These are phyloP conservation scores for Micrasema minimum DNA, from an alignment of 1,140 invertebrate species.

Conservation along the genomic window DNA sequence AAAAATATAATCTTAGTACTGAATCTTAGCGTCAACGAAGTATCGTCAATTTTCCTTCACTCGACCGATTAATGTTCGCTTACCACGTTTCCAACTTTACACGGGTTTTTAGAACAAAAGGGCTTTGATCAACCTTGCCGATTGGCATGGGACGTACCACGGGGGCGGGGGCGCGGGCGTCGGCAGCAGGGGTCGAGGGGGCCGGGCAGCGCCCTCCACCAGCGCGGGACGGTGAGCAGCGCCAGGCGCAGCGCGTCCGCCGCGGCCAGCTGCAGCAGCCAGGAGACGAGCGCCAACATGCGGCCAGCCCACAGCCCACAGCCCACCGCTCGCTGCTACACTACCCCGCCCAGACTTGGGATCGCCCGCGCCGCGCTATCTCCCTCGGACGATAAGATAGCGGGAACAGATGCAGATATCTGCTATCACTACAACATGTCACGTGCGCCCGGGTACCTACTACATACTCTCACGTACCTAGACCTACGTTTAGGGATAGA, in stretches of 20 bases:
- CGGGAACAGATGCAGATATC: neutral
- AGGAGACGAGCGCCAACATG: slow-evolving; percentile 2
- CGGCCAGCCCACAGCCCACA: neutral
- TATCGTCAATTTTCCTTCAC: too few species aligned
- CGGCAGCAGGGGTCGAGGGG: slow-evolving; percentile 13
- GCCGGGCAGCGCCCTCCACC: slow-evolving; percentile 12
- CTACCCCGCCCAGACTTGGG: neutral
- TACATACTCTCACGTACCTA: too few species aligned
- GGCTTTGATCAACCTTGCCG: too few species aligned
- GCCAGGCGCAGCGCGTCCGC: slow-evolving; percentile 9
- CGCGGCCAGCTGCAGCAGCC: slow-evolving; percentile 2
- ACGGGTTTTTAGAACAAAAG: too few species aligned
- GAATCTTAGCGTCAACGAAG: too few species aligned
- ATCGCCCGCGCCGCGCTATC: neutral
- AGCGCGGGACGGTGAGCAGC: slow-evolving; percentile 32
- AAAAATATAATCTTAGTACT: too few species aligned
- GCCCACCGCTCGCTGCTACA: neutral
- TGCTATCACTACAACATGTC: neutral
- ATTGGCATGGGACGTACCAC: slow-evolving; percentile 2
- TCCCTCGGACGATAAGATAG: neutral
- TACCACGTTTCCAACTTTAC: too few species aligned
- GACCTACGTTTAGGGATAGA: too few species aligned
- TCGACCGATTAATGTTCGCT: too few species aligned
- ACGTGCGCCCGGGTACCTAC: neutral
- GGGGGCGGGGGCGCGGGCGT: too few species aligned